Conservation (phyloP, 2,888 invertebrate species). For the Eilema depressum region DNA sequence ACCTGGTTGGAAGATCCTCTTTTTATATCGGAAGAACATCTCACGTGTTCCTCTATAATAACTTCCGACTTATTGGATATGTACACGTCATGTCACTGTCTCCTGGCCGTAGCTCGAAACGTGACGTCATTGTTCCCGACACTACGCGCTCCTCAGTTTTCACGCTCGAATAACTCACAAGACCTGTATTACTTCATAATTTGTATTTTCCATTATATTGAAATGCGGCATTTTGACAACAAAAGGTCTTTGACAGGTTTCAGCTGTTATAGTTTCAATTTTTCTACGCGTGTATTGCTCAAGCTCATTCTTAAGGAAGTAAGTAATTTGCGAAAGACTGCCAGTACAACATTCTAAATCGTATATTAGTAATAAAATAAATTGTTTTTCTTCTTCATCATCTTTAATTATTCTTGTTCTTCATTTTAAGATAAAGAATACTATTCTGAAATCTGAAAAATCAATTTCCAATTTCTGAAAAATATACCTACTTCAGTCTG, state of each 20-base stretch:
- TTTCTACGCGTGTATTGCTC: not conserved
- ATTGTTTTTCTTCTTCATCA: too few relatives aligned
- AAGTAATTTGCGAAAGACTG: not conserved
- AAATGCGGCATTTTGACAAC: constrained; percentile 4
- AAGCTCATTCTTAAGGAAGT: not conserved
- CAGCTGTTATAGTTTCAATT: not conserved
- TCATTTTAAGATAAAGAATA: too few relatives aligned
- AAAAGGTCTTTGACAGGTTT: constrained; percentile 5
- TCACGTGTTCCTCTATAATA: not conserved
- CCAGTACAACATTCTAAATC: not conserved
- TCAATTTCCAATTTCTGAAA: too few relatives aligned
- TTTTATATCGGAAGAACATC: not conserved
- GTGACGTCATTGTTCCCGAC: not conserved
- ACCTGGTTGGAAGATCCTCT: not conserved
- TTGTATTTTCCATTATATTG: constrained; percentile 1
- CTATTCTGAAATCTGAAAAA: too few relatives aligned
- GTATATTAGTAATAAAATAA: not conserved
- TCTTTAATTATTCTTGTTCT: too few relatives aligned
- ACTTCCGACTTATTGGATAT: not conserved
- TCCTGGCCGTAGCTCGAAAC: not conserved
- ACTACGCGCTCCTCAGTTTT: not conserved
- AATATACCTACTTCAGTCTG: too few relatives aligned
- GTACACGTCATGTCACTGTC: not conserved
- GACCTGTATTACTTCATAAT: not conserved
- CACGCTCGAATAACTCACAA: not conserved